A percentile compares a stretch with the other conserved stretches of the same genome.
Conservation (phyloP, 2,113 vertebrate genomes). For the Psilopogon haemacephalus region DNA sequence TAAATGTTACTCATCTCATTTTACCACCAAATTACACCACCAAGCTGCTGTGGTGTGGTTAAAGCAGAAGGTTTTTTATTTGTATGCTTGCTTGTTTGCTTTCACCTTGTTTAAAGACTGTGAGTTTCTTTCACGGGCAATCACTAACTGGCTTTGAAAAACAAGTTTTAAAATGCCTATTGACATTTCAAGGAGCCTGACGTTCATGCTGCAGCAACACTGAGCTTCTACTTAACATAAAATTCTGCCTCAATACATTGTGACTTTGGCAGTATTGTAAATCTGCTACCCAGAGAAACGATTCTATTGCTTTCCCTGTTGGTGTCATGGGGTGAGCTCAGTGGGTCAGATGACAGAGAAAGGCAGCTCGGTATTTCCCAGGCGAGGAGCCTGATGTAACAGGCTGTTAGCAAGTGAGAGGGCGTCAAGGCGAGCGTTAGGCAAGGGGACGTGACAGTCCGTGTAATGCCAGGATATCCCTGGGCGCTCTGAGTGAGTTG, state of each 20-base stretch:
- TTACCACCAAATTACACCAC: not conserved
- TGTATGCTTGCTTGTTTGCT: not conserved
- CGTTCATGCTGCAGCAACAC: fast-evolving
- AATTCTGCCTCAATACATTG: not conserved
- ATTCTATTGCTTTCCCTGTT: not conserved
- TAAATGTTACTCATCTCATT: not conserved
- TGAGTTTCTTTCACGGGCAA: not conserved
- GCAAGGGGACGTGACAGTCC: not conserved
- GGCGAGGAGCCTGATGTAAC: not conserved
- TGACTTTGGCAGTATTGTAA: not conserved
- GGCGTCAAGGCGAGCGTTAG: not conserved
- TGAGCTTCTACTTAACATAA: not conserved
- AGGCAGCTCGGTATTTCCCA: not conserved
- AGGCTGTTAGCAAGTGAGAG: not conserved
- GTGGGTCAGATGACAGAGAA: not conserved
- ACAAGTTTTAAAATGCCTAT: not conserved
- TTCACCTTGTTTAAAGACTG: not conserved
- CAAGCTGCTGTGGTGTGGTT: not conserved
- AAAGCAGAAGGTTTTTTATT: not conserved
- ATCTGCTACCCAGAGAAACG: not conserved
- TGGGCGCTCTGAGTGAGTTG: not conserved
- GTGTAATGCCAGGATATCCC: not conserved
- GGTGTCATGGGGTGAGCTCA: not conserved
- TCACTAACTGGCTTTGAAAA: not conserved
- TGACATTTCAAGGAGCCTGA: not conserved